Percentiles rank a stretch among this genome's conserved stretches.
phyloP scores from a whole-genome alignment of 1,140 invertebrate genomes.

The Drosophila nigromelanica region DNA sequence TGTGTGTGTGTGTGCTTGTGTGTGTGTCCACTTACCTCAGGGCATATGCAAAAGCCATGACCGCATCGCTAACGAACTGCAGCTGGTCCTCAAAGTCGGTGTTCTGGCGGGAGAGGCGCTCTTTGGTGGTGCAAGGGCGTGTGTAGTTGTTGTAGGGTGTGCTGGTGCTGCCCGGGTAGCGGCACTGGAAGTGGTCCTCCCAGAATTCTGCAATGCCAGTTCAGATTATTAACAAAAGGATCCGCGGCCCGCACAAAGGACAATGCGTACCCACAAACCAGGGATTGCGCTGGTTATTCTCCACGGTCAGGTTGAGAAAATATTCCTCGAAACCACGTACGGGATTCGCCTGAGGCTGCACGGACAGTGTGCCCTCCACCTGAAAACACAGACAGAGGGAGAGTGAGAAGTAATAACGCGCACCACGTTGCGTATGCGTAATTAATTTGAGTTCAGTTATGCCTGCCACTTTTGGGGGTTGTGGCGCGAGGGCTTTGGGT shows the following conservation, averaged over 20 bases:
- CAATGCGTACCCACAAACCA: constrained; percentile 94
- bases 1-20: constrained; percentile 24
- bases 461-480: constrained; percentile 13
- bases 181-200: constrained; percentile 95
- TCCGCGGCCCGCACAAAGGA: background rate
- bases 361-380: constrained; percentile 94
- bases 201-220: constrained; percentile 91
- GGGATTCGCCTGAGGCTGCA: constrained; percentile 95
- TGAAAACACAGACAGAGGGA: constrained; percentile 17
- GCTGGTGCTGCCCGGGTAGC: constrained; percentile 89
- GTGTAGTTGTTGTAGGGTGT: constrained; percentile 94
- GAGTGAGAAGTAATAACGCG: constrained; percentile 12
- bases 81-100: constrained; percentile 95
- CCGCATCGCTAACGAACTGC: constrained; percentile 96
- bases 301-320: constrained; percentile 92
- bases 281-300: constrained; percentile 94
- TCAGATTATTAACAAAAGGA: constrained; percentile 2
- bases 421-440: constrained; percentile 57
- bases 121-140: constrained; percentile 88
- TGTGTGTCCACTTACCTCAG: constrained; percentile 87
- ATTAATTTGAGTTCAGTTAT: constrained; percentile 43
- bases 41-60: constrained; percentile 95
- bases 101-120: constrained; percentile 89
- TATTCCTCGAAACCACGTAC: constrained; percentile 95
- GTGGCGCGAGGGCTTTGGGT: background rate